Evolutionary conservation across 1,140 invertebrate genomes (phyloP).

Genomic region (Grapholita molesta): DNA sequence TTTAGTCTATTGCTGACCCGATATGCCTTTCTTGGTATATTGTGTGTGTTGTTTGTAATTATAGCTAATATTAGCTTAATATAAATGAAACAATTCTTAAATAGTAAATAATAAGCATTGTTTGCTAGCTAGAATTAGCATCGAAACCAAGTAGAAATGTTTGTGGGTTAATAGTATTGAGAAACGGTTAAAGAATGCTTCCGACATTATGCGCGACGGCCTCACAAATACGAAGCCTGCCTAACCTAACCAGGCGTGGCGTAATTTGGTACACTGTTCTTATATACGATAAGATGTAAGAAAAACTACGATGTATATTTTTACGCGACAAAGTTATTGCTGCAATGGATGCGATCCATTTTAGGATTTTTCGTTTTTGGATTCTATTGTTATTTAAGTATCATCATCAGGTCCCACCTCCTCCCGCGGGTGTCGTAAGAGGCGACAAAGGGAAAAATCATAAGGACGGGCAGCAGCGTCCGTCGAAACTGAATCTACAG

Average conservation of each 20-base stretch:
- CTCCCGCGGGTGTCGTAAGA: too few relatives aligned
- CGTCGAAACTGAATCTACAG: too few relatives aligned
- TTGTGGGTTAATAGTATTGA: not conserved
- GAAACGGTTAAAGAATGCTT: conserved; percentile 12
- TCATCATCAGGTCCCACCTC: too few relatives aligned
- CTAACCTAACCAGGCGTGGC: not conserved
- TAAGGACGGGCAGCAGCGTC: too few relatives aligned
- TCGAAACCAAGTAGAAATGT: not conserved
- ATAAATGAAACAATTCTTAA: too few relatives aligned
- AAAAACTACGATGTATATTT: not conserved
- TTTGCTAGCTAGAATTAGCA: not conserved
- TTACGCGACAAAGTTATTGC: not conserved
- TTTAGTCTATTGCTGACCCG: too few relatives aligned
- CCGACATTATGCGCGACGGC: not conserved
- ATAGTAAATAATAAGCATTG: too few relatives aligned
- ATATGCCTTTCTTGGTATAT: too few relatives aligned
- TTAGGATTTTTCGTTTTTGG: not conserved
- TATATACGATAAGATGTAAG: not conserved
- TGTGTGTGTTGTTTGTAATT: too few relatives aligned
- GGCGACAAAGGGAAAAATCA: too few relatives aligned
- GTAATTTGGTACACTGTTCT: conserved; percentile 5
- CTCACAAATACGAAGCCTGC: not conserved
- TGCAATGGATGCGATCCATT: not conserved
- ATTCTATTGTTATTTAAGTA: too few relatives aligned
- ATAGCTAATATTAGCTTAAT: too few relatives aligned